These are phyloP conservation scores for Stictocephala bisonia DNA, from an alignment of 2,888 invertebrate genomes.

Conservation along the genomic window DNA sequence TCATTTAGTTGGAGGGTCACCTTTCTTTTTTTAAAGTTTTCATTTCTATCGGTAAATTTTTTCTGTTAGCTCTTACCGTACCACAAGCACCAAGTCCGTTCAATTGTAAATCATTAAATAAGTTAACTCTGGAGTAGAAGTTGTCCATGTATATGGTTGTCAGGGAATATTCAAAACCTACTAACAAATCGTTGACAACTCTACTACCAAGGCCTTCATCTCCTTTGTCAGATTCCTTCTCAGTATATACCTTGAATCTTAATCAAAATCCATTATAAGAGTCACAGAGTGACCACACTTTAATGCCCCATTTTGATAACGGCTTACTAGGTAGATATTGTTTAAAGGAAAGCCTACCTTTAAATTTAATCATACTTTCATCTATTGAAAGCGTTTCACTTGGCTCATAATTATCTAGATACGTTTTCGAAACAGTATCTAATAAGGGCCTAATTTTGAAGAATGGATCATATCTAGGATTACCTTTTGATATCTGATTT, in stretches of 20 bases:
- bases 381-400: slow-evolving; percentile 5
- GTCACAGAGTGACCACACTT: slow-evolving; percentile 11
- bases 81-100: slow-evolving; percentile 15
- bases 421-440: neutral
- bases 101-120: slow-evolving; percentile 27
- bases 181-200: too few species aligned
- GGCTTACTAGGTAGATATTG: slow-evolving; percentile 13
- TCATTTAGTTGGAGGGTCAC: slow-evolving; percentile 2
- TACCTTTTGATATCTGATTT: slow-evolving; percentile 3
- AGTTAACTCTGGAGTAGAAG: neutral
- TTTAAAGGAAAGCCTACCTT: too few species aligned
- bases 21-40: slow-evolving; percentile 18
- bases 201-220: too few species aligned
- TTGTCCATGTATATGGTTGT: slow-evolving; percentile 23
- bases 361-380: slow-evolving; percentile 21
- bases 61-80: slow-evolving; percentile 1
- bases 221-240: slow-evolving; percentile 2
- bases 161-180: neutral
- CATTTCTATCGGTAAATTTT: neutral
- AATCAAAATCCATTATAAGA: slow-evolving; percentile 10
- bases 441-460: slow-evolving; percentile 22
- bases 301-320: slow-evolving; percentile 16
- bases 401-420: slow-evolving; percentile 18
- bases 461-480: slow-evolving; percentile 9
- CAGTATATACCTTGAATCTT: slow-evolving; percentile 4